Evolutionary conservation across 2,888 invertebrate genomes (phyloP).

Genomic region (Coleophora flavipennella): DNA sequence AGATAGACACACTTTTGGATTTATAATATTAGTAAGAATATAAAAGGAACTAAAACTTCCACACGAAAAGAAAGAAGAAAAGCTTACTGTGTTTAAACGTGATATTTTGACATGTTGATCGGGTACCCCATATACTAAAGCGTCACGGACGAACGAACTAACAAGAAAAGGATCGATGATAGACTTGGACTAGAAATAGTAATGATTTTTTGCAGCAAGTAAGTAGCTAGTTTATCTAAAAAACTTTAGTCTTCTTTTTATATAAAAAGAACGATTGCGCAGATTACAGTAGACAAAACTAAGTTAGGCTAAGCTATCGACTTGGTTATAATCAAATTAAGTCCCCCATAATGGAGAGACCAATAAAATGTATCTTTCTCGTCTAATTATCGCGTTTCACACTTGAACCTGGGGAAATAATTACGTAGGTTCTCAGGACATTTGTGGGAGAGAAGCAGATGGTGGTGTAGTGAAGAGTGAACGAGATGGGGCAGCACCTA

Average conservation of each 20-base stretch:
- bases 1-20: too few species aligned
- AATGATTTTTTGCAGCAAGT: background rate
- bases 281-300: background rate
- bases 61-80: too few species aligned
- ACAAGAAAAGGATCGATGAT: too few species aligned
- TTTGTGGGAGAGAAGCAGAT: constrained; percentile 17
- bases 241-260: background rate
- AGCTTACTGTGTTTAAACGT: too few species aligned
- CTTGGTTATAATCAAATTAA: constrained; percentile 47
- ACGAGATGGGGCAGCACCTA: constrained; percentile 14
- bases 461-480: constrained; percentile 18
- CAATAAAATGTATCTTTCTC: constrained; percentile 22
- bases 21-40: too few species aligned
- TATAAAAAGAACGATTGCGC: background rate
- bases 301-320: constrained; percentile 15
- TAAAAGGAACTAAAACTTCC: too few species aligned
- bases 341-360: constrained; percentile 26
- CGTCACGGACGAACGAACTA: too few species aligned
- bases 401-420: constrained; percentile 42
- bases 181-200: background rate
- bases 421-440: constrained; percentile 55
- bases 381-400: constrained; percentile 60
- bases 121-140: too few species aligned
- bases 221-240: background rate
- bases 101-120: too few species aligned